These are phyloP conservation scores for Tenodera sinensis DNA, from an alignment of 2,888 invertebrate genomes.

Conservation along the genomic window DNA sequence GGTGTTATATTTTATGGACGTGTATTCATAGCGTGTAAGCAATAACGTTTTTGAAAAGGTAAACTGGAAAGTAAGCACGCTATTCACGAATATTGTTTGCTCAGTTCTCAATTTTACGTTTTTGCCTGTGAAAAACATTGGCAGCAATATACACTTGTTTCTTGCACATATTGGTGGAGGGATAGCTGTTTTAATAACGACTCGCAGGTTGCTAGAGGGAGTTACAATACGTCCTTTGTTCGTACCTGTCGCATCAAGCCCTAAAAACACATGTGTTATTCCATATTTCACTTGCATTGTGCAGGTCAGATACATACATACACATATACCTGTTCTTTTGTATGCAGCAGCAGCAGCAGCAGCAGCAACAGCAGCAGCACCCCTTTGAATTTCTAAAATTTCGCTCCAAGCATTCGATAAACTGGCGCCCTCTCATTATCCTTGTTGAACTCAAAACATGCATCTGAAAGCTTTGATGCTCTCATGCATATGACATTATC, in stretches of 20 bases:
- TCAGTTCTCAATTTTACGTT: no score
- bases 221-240: not conserved
- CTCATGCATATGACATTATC: not conserved
- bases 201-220: not conserved
- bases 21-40: no score
- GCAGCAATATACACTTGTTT: no score
- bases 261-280: not conserved
- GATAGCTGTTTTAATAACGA: not conserved
- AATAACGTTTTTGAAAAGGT: no score
- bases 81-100: no score
- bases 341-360: no score
- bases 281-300: not conserved
- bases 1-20: no score
- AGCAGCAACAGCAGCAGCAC: no score
- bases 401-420: not conserved
- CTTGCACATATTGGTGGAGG: no score
- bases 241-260: not conserved
- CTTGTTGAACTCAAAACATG: not conserved
- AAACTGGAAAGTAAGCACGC: no score
- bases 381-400: not conserved
- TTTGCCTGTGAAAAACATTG: no score
- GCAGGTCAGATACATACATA: not conserved
- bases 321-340: not conserved
- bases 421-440: not conserved
- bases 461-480: not conserved